Base-by-base conservation (phyloP, 2,888 invertebrate species). In the Cataglyphis livida region DNA sequence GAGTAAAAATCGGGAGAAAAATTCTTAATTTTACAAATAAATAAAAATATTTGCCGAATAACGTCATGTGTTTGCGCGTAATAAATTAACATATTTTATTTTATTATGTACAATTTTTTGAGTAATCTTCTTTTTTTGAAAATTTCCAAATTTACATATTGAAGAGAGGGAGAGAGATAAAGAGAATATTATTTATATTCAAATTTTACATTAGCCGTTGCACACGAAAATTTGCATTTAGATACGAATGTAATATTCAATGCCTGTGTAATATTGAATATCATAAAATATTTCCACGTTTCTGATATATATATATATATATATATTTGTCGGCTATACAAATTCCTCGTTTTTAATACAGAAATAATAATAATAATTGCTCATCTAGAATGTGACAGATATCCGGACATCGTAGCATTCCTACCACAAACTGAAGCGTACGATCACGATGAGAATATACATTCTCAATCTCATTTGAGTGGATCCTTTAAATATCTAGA, bases 361-460 rank as follows among this genome's bases (percentile, higher is more conserved):
- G 59, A 70, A 79, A 61, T 79, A 61, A 79, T 79, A 78, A 59
- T 78, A 61, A 79, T 79, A 79, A 79, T 79, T 79, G 48, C 78
- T 78, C 41, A 44, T n/a, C 7, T 68, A 78, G 78, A 78, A 21
- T 18, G 25, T 48, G 59, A 48, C 21, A 35, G 44, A 18, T 61
- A 61, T 71, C 59, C 25, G 35, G 38, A 28, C 38, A 18, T 71
- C 44, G 25, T 59, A n/a, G 59, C 70, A 59, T 59, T 48, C 10
- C 71, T 28, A n/a, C 38, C 66, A 21, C 41, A 15, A 18, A 70
- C n/a, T 61, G 44, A 61, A 32, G 71, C 35, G 21, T 25, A 18
- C 21, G 18, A 1, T 18, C 54, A 35, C 59, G 57, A 64, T 44
- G 38, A 61, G 15, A 48, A 65, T 38, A 28, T 57, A 35, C 64